Conservation (phyloP, 2,113 vertebrate species). For the Rhinoderma darwinii region DNA sequence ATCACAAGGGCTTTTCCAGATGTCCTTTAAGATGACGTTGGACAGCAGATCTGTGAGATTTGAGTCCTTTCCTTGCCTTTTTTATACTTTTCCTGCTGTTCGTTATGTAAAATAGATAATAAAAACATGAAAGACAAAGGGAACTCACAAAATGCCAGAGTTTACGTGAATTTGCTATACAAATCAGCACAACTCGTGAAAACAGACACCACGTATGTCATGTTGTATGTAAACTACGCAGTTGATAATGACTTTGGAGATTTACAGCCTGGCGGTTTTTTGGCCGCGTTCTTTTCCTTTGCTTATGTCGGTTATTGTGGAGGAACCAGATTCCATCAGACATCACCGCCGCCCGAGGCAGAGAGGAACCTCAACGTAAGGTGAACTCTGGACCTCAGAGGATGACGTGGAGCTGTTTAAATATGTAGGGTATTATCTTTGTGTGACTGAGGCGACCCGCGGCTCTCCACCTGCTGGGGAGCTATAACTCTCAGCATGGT, state of each 20-base stretch:
- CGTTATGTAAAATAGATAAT: neutral
- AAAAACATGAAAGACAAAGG: neutral
- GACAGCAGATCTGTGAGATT: too few relatives aligned
- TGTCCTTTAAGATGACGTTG: neutral
- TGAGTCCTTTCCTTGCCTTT: neutral
- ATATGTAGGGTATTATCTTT: neutral
- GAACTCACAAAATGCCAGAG: neutral
- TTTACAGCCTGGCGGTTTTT: neutral
- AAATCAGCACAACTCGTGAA: neutral
- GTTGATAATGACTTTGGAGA: neutral
- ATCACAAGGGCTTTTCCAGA: too few relatives aligned
- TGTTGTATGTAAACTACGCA: neutral
- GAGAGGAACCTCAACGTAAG: neutral
- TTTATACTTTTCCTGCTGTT: neutral
- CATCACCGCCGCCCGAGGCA: neutral
- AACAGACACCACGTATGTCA: neutral
- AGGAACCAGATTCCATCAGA: conserved; percentile 33
- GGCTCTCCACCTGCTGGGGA: neutral
- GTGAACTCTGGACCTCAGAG: conserved; percentile 30
- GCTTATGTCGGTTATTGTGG: conserved; percentile 22
- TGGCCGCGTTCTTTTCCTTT: neutral
- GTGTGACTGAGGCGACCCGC: neutral
- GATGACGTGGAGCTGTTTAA: neutral
- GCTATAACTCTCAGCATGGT: neutral
- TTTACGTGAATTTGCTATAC: neutral